Percentiles rank a stretch among this genome's conserved stretches.
Evolutionary conservation across 1,140 invertebrate genomes (phyloP).

Genomic region (Drosophila sucinea): DNA sequence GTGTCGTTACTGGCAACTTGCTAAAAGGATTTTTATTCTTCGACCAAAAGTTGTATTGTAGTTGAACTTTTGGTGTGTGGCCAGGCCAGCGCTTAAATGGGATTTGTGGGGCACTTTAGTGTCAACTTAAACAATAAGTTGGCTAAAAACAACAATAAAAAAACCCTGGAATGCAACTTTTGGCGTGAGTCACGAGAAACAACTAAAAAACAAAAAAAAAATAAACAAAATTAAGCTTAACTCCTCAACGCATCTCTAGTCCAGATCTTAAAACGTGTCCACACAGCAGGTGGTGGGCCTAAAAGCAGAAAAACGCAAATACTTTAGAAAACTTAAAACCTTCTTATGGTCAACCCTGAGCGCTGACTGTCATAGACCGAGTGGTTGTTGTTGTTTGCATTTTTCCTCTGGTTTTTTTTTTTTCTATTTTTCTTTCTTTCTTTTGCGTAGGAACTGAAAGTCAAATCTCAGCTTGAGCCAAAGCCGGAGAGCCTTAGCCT

Average conservation of each 20-base stretch:
- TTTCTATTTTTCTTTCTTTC: conserved; percentile 5
- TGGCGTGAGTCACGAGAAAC: conserved; percentile 7
- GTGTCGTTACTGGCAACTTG: neutral
- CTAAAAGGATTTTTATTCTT: neutral
- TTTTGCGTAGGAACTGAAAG: conserved; percentile 41
- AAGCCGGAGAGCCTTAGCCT: conserved; percentile 26
- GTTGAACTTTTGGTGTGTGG: conserved; percentile 40
- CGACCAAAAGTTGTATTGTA: conserved; percentile 24
- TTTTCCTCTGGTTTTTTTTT: neutral
- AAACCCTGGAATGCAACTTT: conserved; percentile 22
- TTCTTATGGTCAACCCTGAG: conserved; percentile 32
- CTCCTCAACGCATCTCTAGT: conserved; percentile 23
- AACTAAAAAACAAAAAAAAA: conserved; percentile 13
- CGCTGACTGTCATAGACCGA: conserved; percentile 36
- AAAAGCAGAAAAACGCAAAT: neutral
- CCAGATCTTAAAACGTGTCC: conserved; percentile 61
- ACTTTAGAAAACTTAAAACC: conserved; percentile 40
- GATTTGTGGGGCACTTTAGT: conserved; percentile 77
- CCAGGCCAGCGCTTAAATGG: conserved; percentile 71
- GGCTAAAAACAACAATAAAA: conserved; percentile 31
- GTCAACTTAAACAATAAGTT: conserved; percentile 81
- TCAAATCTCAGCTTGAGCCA: conserved; percentile 29
- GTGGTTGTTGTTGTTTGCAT: neutral
- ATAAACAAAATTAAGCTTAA: conserved; percentile 9
- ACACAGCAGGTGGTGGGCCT: conserved; percentile 69